Conservation (phyloP, 2,113 vertebrate species). For the Trichechus manatus region DNA sequence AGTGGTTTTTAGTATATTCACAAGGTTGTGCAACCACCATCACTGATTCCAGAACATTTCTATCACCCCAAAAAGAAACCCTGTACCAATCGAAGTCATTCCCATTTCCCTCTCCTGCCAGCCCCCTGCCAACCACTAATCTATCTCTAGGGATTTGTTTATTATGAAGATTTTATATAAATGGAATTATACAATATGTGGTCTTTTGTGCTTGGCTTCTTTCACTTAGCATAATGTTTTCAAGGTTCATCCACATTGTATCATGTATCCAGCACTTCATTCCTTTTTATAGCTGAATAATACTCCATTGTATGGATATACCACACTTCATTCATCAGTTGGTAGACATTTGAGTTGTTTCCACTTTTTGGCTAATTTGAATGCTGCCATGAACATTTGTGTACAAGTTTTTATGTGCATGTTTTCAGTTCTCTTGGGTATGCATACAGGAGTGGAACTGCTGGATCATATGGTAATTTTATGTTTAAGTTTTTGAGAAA, state of each 20-base stretch:
- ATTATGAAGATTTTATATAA: neutral
- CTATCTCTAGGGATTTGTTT: constrained; percentile 8
- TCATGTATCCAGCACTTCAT: neutral
- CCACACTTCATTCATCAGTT: neutral
- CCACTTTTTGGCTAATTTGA: constrained; percentile 10
- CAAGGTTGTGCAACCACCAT: neutral
- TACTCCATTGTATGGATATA: neutral
- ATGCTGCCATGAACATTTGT: neutral
- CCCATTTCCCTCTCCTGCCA: neutral
- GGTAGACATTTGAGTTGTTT: neutral
- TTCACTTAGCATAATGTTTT: constrained; percentile 29
- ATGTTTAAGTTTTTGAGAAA: constrained; percentile 14
- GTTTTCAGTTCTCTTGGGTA: neutral
- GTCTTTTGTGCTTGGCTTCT: constrained; percentile 17
- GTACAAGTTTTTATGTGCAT: neutral
- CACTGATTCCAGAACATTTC: neutral
- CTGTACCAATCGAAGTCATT: neutral
- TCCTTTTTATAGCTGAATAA: constrained; percentile 15
- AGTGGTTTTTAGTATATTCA: neutral
- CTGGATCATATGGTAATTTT: neutral
- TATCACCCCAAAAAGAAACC: neutral
- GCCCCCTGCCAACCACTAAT: neutral
- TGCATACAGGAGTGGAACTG: neutral
- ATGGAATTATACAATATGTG: neutral
- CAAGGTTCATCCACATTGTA: neutral